Evolutionary conservation across 2,888 invertebrate species (phyloP).

Genomic region (Caenorhabditis angaria): DNA sequence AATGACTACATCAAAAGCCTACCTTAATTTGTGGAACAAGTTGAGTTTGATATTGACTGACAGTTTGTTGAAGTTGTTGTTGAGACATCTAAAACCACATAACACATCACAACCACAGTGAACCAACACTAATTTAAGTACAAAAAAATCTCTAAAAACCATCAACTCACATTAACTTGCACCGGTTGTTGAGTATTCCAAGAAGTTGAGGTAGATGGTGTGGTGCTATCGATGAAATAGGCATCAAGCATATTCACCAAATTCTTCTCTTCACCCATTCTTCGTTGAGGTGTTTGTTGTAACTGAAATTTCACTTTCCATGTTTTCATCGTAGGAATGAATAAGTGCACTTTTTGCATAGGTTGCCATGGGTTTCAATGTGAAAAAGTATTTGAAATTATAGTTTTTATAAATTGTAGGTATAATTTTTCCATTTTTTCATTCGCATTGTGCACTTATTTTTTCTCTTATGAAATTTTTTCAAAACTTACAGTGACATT

Average conservation of each 20-base stretch:
- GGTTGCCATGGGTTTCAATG: conserved; percentile 1
- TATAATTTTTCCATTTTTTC: conserved; percentile 11
- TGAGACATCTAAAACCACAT: conserved; percentile 9
- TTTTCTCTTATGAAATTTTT: background rate
- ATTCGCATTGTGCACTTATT: background rate
- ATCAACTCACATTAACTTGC: conserved; percentile 20
- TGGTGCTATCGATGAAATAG: conserved; percentile 49
- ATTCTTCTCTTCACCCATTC: conserved; percentile 42
- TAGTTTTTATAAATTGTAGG: too few species aligned
- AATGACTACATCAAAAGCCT: conserved; percentile 11
- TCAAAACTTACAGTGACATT: conserved; percentile 30
- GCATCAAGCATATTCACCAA: conserved; percentile 49
- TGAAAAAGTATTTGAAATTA: background rate
- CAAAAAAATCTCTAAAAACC: background rate
- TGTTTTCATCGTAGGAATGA: background rate
- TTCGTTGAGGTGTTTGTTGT: conserved; percentile 33
- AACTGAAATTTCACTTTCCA: conserved; percentile 3
- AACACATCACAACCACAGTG: conserved; percentile 11
- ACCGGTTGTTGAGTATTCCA: conserved; percentile 33
- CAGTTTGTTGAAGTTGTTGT: conserved; percentile 34
- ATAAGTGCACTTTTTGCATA: background rate
- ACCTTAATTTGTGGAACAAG: conserved; percentile 23
- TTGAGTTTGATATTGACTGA: conserved; percentile 24
- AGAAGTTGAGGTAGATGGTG: conserved; percentile 36
- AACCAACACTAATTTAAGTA: background rate